These are phyloP conservation scores for Diachrysia chrysitis DNA, from an alignment of 2,888 invertebrate species.

Conservation along the genomic window DNA sequence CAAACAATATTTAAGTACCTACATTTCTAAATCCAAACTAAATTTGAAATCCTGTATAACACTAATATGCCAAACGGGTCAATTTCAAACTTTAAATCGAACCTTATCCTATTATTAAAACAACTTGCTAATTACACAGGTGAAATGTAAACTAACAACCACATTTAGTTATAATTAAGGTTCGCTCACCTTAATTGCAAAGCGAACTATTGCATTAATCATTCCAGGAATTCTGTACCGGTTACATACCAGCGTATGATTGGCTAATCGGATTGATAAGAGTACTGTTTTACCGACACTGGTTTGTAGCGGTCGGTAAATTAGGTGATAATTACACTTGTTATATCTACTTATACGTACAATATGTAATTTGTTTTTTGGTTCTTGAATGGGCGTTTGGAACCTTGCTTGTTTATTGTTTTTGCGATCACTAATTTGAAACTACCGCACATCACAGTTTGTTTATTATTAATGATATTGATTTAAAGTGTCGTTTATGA, in stretches of 20 bases:
- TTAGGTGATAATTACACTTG: conserved; percentile 9
- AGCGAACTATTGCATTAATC: conserved; percentile 48
- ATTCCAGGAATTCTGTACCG: conserved; percentile 34
- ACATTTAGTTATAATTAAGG: conserved; percentile 43
- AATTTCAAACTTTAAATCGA: neutral
- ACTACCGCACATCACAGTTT: conserved; percentile 7
- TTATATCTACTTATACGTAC: neutral
- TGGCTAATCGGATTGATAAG: conserved; percentile 38
- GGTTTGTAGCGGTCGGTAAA: neutral
- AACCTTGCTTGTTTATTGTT: conserved; percentile 2
- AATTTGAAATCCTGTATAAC: neutral
- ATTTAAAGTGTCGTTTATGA: no score
- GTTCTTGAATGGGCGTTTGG: conserved; percentile 26
- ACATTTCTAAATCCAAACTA: neutral
- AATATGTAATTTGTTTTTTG: no score
- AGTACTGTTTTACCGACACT: conserved; percentile 15
- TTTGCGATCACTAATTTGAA: conserved; percentile 23
- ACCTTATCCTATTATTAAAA: neutral
- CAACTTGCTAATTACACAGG: conserved; percentile 20
- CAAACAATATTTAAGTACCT: no score
- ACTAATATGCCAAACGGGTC: neutral
- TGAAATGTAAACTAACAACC: conserved; percentile 33
- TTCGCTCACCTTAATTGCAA: conserved; percentile 11
- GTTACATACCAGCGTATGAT: conserved; percentile 20
- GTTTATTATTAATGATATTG: no score